Base-by-base conservation (phyloP, 1,140 invertebrate genomes). In the Zaprionus inermis region DNA sequence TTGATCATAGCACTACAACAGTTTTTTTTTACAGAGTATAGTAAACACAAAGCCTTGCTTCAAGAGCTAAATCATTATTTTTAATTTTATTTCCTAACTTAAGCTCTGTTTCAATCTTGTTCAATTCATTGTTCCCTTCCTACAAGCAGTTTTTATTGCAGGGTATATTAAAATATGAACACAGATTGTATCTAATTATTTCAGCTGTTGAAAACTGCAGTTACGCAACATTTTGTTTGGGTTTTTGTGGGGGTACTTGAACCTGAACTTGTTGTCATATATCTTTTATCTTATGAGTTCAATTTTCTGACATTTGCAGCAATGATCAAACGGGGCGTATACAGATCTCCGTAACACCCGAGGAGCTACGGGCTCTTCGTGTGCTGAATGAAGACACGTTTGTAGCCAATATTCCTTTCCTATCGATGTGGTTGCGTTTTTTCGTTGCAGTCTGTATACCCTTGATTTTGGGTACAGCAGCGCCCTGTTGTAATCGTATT, bases 371-470 rank as follows among this genome's bases (percentile, higher is more conserved):
- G 41, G 85, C 81, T 7, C 38, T 90, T 18, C 66, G 71, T 57
- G 68, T 90, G 38, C 58, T 89, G 70, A 76, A 83, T 57, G 84
- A 89, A 81, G 84, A 89, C 75, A 89, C 75, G 84, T 89, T 89
- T 72, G 84, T 89, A 89, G 71, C 68, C 73, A 80, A 76, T 69
- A 55, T 59, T 78, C 52, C 7, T 0, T 16, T 16, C 5, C 32
- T 57, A 49, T 78, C 65, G 34, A 36, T 64, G 18, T 63, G n/a
- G 14, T 28, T 28, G 24, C 24, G 24, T 60, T 38, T 54, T 70
- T 44, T n/a, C n/a, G n/a, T n/a, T n/a, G n/a, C 41, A 14, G 60
- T 66, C 28, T 71, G 14, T 64, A 1, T 30, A 52, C 44, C 9
- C 32, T 38, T 14, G 32, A 12, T 11, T 9, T 1, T 9, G 28